A percentile compares a stretch with the other conserved stretches of the same genome.
Conservation (phyloP, 2,888 invertebrate genomes). For the Athrips mouffetella region DNA sequence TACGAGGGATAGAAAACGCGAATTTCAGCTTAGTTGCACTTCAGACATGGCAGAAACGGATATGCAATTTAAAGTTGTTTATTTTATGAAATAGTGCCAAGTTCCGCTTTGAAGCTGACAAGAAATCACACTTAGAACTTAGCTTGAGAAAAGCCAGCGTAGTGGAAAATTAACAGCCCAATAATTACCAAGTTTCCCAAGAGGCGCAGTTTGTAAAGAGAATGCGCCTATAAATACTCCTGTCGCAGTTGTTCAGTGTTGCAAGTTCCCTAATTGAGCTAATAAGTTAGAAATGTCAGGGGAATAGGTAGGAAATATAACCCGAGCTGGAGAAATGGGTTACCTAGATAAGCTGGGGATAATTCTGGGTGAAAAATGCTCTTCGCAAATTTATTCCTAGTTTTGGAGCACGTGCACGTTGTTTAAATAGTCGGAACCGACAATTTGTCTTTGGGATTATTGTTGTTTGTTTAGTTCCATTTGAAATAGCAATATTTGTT, state of each 20-base stretch:
- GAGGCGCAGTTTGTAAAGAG: background rate
- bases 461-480: too few species aligned
- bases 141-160: too few species aligned
- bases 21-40: too few species aligned
- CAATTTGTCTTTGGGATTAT: too few species aligned
- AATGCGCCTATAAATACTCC: background rate
- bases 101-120: background rate
- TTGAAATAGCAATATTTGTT: too few species aligned
- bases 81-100: background rate
- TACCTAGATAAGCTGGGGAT: slow-evolving; percentile 4
- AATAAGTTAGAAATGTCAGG: slow-evolving; percentile 2
- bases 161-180: slow-evolving; percentile 3
- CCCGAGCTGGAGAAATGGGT: background rate
- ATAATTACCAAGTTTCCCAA: slow-evolving; percentile 1
- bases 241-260: background rate
- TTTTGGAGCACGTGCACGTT: slow-evolving; percentile 4
- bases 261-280: slow-evolving; percentile 1
- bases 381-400: slow-evolving; percentile 2
- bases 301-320: background rate
- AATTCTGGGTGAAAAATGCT: slow-evolving; percentile 5
- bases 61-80: background rate
- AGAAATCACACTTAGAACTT: background rate
- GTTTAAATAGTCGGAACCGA: too few species aligned
- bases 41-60: too few species aligned
- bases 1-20: too few species aligned